Conservation (phyloP, 1,140 invertebrate species). For the Piezodorus guildinii region DNA sequence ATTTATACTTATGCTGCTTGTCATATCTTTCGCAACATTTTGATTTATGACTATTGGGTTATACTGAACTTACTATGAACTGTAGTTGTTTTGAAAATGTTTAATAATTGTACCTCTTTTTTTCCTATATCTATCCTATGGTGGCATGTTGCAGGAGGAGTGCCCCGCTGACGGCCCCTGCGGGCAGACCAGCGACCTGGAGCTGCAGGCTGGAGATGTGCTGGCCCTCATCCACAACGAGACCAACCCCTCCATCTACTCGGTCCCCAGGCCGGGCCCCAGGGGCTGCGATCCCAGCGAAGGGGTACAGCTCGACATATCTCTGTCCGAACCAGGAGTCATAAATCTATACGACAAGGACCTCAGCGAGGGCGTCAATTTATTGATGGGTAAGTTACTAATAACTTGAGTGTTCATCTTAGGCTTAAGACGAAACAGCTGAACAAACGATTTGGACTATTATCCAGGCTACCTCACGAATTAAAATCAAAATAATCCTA, state of each 20-base stretch:
- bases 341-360: conserved; percentile 55
- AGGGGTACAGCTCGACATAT: conserved; percentile 50
- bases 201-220: neutral
- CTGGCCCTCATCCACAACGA: neutral
- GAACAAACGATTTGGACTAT: too few species aligned
- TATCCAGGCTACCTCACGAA: too few species aligned
- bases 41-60: too few species aligned
- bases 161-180: neutral
- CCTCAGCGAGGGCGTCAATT: conserved; percentile 52
- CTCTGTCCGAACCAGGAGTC: conserved; percentile 38
- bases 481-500: too few species aligned
- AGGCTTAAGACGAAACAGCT: too few species aligned
- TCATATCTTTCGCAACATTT: too few species aligned
- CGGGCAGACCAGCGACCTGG: neutral
- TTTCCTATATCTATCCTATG: too few species aligned
- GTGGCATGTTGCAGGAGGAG: neutral
- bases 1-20: too few species aligned
- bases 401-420: too few species aligned
- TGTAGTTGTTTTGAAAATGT: too few species aligned
- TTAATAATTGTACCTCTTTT: too few species aligned
- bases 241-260: neutral
- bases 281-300: conserved; percentile 52
- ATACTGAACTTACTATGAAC: too few species aligned
- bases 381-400: conserved; percentile 52
- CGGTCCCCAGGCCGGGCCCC: conserved; percentile 22